Conservation (phyloP, 2,888 invertebrate species). For the Coremacera marginata region DNA sequence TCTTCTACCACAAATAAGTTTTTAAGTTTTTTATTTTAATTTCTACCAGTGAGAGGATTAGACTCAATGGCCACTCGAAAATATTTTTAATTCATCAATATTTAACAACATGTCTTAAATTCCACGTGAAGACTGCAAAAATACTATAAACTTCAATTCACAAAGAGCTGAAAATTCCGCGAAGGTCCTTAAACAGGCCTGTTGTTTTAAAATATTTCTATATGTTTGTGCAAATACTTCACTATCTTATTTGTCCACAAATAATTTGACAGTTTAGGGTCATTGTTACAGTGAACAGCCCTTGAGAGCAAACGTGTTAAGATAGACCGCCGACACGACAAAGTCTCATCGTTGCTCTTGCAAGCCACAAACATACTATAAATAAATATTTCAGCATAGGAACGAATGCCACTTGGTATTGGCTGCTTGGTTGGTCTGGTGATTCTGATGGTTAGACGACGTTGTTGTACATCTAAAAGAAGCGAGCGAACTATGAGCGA, state of each 20-base stretch:
- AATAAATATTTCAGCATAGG: background rate
- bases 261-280: slow-evolving; percentile 51
- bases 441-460: background rate
- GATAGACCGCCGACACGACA: background rate
- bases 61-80: background rate
- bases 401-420: slow-evolving; percentile 7
- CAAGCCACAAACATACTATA: background rate
- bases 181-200: background rate
- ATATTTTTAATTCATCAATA: background rate
- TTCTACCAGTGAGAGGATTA: background rate
- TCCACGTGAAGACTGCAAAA: background rate
- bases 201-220: background rate
- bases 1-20: too few relatives aligned
- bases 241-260: slow-evolving; percentile 45
- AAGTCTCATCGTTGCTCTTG: background rate
- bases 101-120: background rate
- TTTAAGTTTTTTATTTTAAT: too few relatives aligned
- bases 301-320: background rate
- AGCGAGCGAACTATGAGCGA: background rate
- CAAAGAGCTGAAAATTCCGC: background rate
- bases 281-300: slow-evolving; percentile 44
- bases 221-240: slow-evolving; percentile 16
- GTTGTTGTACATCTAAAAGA: background rate
- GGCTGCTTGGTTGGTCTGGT: background rate
- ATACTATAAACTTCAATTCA: background rate